Evolutionary conservation across 2,797 vertebrate species (phyloP), one percentile per base, ranked within the genome.

Genomic region (Catharus ustulatus): DNA sequence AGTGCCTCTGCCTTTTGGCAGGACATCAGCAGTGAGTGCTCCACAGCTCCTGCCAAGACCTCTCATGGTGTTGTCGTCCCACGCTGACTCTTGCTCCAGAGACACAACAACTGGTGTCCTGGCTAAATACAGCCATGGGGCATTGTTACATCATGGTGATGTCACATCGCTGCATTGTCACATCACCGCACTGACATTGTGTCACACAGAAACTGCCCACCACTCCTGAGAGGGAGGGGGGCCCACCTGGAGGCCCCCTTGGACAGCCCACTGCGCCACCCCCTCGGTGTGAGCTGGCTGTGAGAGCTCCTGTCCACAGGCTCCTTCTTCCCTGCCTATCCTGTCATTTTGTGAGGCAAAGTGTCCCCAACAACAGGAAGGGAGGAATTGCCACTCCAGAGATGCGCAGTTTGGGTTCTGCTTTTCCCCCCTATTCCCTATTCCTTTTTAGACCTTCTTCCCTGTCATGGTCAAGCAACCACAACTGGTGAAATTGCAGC

Each of bases 161-260:
- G 38, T 59, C 45, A 38, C 59, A 79, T 63, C 69, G 24, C 0
- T 0, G 5, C 51, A 48, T 71, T 57, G 66, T 57, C 22, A 32
- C 58, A 64, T 43, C 58, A 42, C 30, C 1, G 0, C 0, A 2
- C 13, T 57, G 32, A 43, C 51, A 38, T 5, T 32, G 32, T 1
- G 1, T 43, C 67, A 45, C 36, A 38, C 0, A 0, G 27, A 49
- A 32, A 23, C 19, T 17, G 19, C 40, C 38, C 9, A 21, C 21
- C 49, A 42, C 19, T 27, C 26, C 21, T 3, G 7, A 13, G 19
- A 20, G n/a, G 7, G 10, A 12, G 19, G 13, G 23, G 11, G 11
- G 19, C 5, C 11, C 0, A 0, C 13, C 40, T n/a, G 27, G 20
- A 68, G 40, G 21, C 6, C 26, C 21, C 36, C 59, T 45, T n/a